phyloP scores from a whole-genome alignment of 2,797 vertebrate genomes.

The Tenualosa thibaudeaui region DNA sequence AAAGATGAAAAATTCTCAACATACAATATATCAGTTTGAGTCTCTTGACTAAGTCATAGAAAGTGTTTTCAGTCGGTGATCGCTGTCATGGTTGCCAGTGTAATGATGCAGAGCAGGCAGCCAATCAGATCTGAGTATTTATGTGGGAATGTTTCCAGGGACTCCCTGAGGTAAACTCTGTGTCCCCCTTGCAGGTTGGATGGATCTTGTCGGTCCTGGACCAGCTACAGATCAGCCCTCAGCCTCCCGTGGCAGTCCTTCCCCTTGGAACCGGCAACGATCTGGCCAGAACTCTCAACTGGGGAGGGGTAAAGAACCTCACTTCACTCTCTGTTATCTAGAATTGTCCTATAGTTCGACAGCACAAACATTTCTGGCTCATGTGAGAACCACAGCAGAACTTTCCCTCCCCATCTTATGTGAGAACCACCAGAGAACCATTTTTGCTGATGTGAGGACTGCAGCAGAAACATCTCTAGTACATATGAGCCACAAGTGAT shows the following conservation, averaged over 20 bases:
- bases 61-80: neutral
- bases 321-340: neutral
- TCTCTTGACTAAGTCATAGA: too few species aligned
- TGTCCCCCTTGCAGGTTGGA: slow-evolving; percentile 78
- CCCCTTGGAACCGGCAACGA: slow-evolving; percentile 94
- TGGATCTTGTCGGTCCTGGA: slow-evolving; percentile 95
- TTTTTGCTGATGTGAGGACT: too few species aligned
- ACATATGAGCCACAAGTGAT: neutral
- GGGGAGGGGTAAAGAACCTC: slow-evolving; percentile 85
- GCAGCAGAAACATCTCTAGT: too few species aligned
- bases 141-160: too few species aligned
- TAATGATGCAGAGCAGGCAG: neutral
- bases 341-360: neutral
- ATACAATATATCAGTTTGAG: too few species aligned
- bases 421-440: too few species aligned
- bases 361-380: too few species aligned
- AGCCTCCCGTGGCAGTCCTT: slow-evolving; percentile 81
- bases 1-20: too few species aligned
- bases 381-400: too few species aligned
- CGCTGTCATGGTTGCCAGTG: neutral
- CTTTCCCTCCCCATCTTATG: too few species aligned
- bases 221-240: slow-evolving; percentile 86
- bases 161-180: too few species aligned
- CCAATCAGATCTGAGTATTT: neutral
- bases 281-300: slow-evolving; percentile 92